A percentile compares a stretch with the other conserved stretches of the same genome.
phyloP scores from a whole-genome alignment of 2,888 invertebrate genomes.

The Pseudeuparius sepicola region DNA sequence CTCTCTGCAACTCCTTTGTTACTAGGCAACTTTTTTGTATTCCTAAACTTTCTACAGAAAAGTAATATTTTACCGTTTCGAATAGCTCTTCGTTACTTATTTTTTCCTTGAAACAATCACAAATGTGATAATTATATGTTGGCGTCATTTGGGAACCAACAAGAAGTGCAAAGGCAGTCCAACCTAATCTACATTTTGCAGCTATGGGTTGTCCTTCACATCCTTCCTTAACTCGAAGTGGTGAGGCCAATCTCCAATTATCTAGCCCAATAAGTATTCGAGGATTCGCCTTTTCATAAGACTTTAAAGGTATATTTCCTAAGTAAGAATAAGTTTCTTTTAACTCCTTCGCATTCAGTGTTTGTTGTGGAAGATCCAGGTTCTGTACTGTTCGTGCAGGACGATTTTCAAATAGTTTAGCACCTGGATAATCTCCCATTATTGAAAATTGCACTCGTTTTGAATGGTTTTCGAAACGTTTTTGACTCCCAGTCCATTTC shows the following conservation, averaged over 20 bases:
- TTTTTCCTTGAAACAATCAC: slow-evolving; percentile 2
- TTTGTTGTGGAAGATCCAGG: slow-evolving; percentile 1
- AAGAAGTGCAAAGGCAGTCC: slow-evolving; percentile 14
- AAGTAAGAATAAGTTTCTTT: slow-evolving; percentile 4
- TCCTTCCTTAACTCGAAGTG: slow-evolving; percentile 13
- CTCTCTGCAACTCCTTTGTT: slow-evolving; percentile 11
- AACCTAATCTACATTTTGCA: slow-evolving; percentile 21
- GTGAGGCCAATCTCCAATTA: slow-evolving; percentile 8
- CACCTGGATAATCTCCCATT: slow-evolving; percentile 2
- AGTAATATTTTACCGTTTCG: slow-evolving; percentile 12
- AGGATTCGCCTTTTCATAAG: slow-evolving; percentile 8
- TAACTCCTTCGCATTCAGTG: neutral
- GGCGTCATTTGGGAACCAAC: neutral
- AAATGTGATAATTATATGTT: slow-evolving; percentile 4
- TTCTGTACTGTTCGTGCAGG: slow-evolving; percentile 4
- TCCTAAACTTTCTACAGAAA: slow-evolving; percentile 16
- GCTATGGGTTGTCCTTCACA: slow-evolving; percentile 16
- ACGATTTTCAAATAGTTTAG: slow-evolving; percentile 4
- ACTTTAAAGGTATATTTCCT: slow-evolving; percentile 6
- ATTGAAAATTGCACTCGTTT: slow-evolving; percentile 6
- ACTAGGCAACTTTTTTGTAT: slow-evolving; percentile 2
- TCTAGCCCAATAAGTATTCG: slow-evolving; percentile 12
- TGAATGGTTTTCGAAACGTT: slow-evolving; percentile 6
- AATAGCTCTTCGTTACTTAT: slow-evolving; percentile 6
- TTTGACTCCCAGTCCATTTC: slow-evolving; percentile 8